These are phyloP conservation scores for Chrysodeixis includens DNA, from an alignment of 2,888 invertebrate species.

Conservation along the genomic window DNA sequence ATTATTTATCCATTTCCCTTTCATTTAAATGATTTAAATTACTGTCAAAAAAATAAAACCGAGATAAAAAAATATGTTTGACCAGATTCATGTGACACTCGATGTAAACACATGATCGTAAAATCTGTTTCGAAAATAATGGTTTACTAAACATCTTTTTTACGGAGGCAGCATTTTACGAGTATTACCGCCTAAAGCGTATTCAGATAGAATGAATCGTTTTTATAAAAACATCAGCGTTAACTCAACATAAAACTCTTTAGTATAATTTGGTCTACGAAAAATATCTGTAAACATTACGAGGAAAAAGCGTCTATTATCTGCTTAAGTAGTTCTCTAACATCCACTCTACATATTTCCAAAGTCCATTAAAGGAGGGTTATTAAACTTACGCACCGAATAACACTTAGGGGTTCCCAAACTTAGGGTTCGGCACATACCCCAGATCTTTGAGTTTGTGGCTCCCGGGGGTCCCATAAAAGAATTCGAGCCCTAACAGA, in stretches of 20 bases:
- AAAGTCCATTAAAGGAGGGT: constrained; percentile 32
- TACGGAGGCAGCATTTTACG: constrained; percentile 4
- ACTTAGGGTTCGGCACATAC: constrained; percentile 39
- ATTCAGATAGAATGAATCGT: constrained; percentile 4
- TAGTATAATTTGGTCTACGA: neutral
- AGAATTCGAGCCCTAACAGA: constrained; percentile 33
- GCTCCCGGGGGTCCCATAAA: constrained; percentile 42
- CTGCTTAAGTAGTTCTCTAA: neutral
- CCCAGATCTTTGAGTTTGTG: constrained; percentile 44
- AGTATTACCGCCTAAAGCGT: neutral
- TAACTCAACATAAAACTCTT: neutral
- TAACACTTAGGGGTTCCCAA: constrained; percentile 33
- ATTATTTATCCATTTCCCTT: neutral
- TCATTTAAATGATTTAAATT: neutral
- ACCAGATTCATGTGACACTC: neutral
- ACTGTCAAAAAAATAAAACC: neutral
- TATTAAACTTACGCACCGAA: constrained; percentile 44
- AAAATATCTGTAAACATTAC: neutral
- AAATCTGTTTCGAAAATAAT: neutral
- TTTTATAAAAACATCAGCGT: constrained; percentile 2
- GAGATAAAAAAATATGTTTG: neutral
- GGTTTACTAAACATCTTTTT: neutral
- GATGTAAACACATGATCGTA: neutral
- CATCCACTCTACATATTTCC: constrained; percentile 15
- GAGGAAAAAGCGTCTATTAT: neutral